phyloP scores from a whole-genome alignment of 2,888 invertebrate genomes.

The Ypsolopha sequella region DNA sequence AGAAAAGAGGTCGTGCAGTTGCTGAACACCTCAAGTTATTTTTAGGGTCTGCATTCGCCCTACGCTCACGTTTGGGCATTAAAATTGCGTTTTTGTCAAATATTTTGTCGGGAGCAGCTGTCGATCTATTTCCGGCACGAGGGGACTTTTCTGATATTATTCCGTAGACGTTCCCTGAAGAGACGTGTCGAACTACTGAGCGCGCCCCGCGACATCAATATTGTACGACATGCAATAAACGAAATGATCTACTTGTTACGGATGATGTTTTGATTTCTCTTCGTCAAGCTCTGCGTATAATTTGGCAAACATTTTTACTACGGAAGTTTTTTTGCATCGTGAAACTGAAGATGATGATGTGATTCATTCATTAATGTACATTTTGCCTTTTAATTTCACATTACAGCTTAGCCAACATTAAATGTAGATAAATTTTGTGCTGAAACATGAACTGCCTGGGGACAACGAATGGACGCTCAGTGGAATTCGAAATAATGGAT shows the following conservation, averaged over 20 bases:
- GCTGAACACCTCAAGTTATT: neutral
- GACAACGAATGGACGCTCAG: conserved; percentile 27
- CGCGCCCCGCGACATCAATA: neutral
- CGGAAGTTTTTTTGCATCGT: no score
- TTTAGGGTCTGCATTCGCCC: conserved; percentile 3
- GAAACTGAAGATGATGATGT: no score
- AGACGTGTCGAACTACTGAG: neutral
- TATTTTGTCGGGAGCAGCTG: conserved; percentile 53
- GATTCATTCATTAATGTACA: no score
- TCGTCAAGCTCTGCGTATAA: neutral
- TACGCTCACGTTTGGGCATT: conserved; percentile 25
- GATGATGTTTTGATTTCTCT: neutral
- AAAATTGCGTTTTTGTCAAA: conserved; percentile 39
- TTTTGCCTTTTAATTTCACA: no score
- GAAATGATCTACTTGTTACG: neutral
- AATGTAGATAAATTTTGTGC: neutral
- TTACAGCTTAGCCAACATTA: no score
- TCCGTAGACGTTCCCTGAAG: conserved; percentile 9
- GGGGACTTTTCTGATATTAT: conserved; percentile 36
- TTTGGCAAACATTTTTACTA: no score
- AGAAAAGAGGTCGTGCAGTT: neutral
- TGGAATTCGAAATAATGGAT: conserved; percentile 30
- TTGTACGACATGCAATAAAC: neutral
- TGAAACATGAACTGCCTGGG: conserved; percentile 51
- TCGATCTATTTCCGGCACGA: conserved; percentile 54